Evolutionary conservation across 2,888 invertebrate genomes (phyloP).

Genomic region (Plebejus anna): DNA sequence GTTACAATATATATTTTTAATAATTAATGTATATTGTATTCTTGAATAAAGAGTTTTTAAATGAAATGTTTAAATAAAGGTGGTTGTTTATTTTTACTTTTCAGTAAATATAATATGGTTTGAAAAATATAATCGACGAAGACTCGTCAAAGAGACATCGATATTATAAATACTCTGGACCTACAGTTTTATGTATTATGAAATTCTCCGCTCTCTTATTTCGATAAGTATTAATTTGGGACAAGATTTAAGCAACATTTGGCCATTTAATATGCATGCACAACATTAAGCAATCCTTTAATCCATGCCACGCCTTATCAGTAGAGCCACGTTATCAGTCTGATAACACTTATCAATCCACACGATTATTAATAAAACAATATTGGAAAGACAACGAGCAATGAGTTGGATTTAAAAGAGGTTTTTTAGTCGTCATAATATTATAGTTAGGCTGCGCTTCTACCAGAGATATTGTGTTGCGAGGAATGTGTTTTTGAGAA

Average conservation of each 20-base stretch:
- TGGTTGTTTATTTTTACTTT: not conserved
- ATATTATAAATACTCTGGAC: too few species aligned
- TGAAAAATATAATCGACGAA: too few species aligned
- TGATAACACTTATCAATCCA: not conserved
- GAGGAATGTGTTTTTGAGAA: too few species aligned
- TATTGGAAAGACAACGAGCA: not conserved
- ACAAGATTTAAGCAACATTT: not conserved
- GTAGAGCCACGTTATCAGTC: not conserved
- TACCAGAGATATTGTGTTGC: too few species aligned
- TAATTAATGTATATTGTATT: not conserved
- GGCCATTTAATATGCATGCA: not conserved
- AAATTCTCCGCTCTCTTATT: too few species aligned
- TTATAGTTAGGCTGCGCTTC: too few species aligned
- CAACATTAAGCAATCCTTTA: not conserved
- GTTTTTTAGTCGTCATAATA: too few species aligned
- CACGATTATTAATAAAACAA: not conserved
- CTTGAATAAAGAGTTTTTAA: not conserved
- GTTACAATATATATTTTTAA: slow-evolving; percentile 8
- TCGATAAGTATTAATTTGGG: not conserved
- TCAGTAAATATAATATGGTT: not conserved
- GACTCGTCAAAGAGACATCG: too few species aligned
- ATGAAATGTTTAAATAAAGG: not conserved
- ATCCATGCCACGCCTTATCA: not conserved
- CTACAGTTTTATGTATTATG: too few species aligned
- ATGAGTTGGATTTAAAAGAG: not conserved